Evolutionary conservation across 2,113 vertebrate genomes (phyloP).

Genomic region (Melozone crissalis): DNA sequence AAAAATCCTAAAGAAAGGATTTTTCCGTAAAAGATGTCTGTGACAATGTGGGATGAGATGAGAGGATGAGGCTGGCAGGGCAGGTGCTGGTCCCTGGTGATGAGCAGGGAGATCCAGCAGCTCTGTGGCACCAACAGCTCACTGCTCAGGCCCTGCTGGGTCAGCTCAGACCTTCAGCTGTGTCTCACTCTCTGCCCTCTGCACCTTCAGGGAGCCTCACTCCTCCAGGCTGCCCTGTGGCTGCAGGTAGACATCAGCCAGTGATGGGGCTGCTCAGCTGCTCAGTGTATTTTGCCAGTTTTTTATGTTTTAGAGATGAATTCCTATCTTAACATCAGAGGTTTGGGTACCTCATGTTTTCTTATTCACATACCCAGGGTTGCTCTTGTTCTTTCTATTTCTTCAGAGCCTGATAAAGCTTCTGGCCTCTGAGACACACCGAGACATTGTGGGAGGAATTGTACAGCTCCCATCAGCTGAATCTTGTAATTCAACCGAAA

Average conservation of each 20-base stretch:
- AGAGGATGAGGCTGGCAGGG: not conserved
- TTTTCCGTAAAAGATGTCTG: too few relatives aligned
- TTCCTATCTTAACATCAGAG: not conserved
- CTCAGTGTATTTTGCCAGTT: not conserved
- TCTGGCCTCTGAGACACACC: not conserved
- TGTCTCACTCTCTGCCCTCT: not conserved
- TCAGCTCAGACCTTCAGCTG: not conserved
- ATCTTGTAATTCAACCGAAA: not conserved
- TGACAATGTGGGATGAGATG: not conserved
- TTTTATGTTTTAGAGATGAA: not conserved
- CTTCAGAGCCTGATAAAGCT: not conserved
- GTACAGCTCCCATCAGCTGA: not conserved
- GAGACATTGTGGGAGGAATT: not conserved
- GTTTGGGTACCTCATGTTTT: not conserved
- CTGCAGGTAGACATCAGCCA: not conserved
- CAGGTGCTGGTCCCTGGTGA: fast-evolving
- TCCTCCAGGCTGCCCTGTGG: not conserved
- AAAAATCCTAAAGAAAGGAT: too few relatives aligned
- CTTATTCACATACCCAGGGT: not conserved
- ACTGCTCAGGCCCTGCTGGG: not conserved
- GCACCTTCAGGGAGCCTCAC: not conserved
- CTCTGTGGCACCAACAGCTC: not conserved
- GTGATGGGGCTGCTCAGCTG: not conserved
- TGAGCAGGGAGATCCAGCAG: fast-evolving
- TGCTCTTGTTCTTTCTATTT: not conserved